Evolutionary conservation across 2,797 vertebrate species (phyloP), one percentile per base, ranked within the genome.

Genomic region (Atherinosoma microstoma): DNA sequence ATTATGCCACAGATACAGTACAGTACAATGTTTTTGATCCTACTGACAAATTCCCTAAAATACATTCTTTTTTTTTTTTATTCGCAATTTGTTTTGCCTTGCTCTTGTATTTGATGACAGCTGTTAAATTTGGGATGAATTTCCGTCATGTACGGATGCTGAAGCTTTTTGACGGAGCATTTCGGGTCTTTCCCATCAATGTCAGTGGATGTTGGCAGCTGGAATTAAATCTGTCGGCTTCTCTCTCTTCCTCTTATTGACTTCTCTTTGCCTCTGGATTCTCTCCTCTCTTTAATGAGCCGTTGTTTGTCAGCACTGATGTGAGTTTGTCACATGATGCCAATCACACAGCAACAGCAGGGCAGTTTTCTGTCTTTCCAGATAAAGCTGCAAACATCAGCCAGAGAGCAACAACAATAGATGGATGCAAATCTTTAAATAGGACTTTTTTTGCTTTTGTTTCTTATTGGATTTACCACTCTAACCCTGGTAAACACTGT

Each of bases 371-470:
- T 71, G 47, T 82, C 68, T 36, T 60, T 56, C 27, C 67, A 1
- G 24, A 64, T 82, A 72, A 82, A 84, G 53, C 79, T 69, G 58
- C 70, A 69, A 76, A 74, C 72, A 62, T 32, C 54, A 72, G 36
- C 65, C 65, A 79, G 58, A 70, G 60, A 84, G 51, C 35, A 61
- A 61, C 70, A 79, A 86, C 87, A 89, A 84, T 78, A 70, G 66
- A 83, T 30, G 75, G 72, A 83, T 77, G 73, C 65, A 83, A 78
- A 82, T 87, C 80, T 73, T 78, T 72, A 86, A 81, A 84, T 83
- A 82, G 59, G 45, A 32, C 57, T 36, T 75, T 76, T 76, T 83
- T 66, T 32, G 24, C 35, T 75, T 75, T 66, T 30, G 32, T 7
- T 47, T 47, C 7, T 47, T 49, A 22, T 49, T 70, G 35, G 61